Percentiles rank a stretch among this genome's conserved stretches.
Evolutionary conservation across 1,140 invertebrate genomes (phyloP).

Genomic region (Bombus cullumanus): DNA sequence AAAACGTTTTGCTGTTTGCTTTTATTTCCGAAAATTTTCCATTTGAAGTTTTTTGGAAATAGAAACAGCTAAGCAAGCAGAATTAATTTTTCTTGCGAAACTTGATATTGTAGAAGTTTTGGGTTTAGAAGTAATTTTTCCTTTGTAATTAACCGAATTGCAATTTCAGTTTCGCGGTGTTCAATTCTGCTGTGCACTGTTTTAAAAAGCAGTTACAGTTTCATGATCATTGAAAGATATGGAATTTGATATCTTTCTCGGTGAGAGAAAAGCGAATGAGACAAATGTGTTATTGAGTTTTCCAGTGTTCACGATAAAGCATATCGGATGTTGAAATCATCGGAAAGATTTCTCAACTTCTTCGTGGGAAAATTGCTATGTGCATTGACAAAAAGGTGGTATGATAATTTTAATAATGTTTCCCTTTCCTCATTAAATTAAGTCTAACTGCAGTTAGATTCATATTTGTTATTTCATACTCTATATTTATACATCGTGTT

Average conservation of each 20-base stretch:
- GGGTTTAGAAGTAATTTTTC: neutral
- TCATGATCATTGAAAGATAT: neutral
- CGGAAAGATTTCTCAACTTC: slow-evolving; percentile 10
- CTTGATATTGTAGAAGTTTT: slow-evolving; percentile 6
- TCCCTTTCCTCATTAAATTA: neutral
- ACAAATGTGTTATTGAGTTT: slow-evolving; percentile 7
- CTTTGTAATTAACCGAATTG: neutral
- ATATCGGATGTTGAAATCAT: neutral
- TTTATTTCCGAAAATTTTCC: slow-evolving; percentile 19
- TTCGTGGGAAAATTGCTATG: neutral
- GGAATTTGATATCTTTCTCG: slow-evolving; percentile 22
- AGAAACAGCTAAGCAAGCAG: neutral
- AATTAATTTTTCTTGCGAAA: neutral
- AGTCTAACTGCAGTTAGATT: slow-evolving; percentile 10
- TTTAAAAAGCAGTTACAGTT: neutral
- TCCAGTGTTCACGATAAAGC: neutral
- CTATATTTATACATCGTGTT: neutral
- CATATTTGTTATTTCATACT: neutral
- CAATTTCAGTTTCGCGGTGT: neutral
- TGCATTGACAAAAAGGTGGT: neutral
- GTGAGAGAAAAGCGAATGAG: neutral
- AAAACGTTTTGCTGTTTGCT: neutral
- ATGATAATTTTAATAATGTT: neutral
- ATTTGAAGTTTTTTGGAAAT: slow-evolving; percentile 41
- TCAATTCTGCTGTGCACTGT: neutral